phyloP scores from a whole-genome alignment of 2,797 vertebrate genomes.

The Molossus molossus region DNA sequence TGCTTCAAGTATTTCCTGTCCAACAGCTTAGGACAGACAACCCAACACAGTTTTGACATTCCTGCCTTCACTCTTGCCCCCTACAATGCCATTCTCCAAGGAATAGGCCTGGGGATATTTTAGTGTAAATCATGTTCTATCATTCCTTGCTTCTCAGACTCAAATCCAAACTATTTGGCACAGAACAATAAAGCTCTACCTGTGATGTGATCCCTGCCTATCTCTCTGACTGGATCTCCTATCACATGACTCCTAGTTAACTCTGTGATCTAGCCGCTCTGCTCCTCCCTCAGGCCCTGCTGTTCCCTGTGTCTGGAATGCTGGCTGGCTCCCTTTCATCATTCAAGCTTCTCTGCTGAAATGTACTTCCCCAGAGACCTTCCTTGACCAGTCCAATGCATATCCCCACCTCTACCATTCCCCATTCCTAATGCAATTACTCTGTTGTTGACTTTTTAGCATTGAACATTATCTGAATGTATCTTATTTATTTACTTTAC shows the following conservation, averaged over 20 bases:
- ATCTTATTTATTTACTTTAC: slow-evolving; percentile 21
- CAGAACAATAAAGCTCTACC: neutral
- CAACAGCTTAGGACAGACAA: slow-evolving; percentile 58
- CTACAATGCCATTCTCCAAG: neutral
- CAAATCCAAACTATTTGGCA: slow-evolving; percentile 19
- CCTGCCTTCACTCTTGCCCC: neutral
- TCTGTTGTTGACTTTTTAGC: neutral
- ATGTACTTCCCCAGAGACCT: slow-evolving; percentile 6
- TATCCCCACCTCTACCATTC: neutral
- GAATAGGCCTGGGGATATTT: neutral
- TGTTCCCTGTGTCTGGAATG: neutral
- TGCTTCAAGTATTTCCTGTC: slow-evolving; percentile 55
- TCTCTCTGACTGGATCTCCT: neutral
- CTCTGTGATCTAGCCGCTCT: neutral
- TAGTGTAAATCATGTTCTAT: slow-evolving; percentile 1
- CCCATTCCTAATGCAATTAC: neutral
- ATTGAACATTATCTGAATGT: neutral
- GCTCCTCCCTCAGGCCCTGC: neutral
- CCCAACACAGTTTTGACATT: neutral
- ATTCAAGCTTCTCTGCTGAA: slow-evolving; percentile 33
- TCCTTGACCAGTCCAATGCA: neutral
- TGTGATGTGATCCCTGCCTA: neutral
- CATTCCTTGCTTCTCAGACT: slow-evolving; percentile 53
- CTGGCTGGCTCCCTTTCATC: neutral
- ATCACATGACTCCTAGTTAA: neutral